Evolutionary conservation across 2,888 invertebrate genomes (phyloP).

Genomic region (Malthinus flaveolus): DNA sequence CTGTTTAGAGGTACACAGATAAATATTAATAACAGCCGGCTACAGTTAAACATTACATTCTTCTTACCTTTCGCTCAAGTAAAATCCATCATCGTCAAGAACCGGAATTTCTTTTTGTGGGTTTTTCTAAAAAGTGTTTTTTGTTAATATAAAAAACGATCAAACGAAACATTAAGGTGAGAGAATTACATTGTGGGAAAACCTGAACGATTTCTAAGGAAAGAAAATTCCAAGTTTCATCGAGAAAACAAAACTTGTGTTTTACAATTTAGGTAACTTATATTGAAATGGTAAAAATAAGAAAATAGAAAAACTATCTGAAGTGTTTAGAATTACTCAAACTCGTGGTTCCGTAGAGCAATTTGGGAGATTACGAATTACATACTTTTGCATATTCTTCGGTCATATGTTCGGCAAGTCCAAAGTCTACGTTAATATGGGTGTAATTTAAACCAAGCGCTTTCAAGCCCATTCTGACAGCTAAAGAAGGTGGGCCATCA

Average conservation of each 20-base stretch:
- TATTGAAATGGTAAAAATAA: too few species aligned
- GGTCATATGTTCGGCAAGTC: conserved; percentile 74
- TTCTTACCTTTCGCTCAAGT: conserved; percentile 70
- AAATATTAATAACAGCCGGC: too few species aligned
- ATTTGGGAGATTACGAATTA: not conserved
- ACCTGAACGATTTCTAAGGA: too few species aligned
- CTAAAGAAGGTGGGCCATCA: conserved; percentile 78
- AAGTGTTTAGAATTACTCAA: too few species aligned
- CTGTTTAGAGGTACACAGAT: too few species aligned
- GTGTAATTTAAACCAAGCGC: conserved; percentile 67
- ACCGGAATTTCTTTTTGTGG: conserved; percentile 80
- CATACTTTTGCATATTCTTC: conserved; percentile 68
- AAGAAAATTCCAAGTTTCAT: too few species aligned
- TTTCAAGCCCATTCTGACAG: conserved; percentile 70
- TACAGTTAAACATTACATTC: too few species aligned
- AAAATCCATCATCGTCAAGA: conserved; percentile 78
- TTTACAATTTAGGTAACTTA: too few species aligned
- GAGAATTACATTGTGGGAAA: too few species aligned
- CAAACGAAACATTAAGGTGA: too few species aligned
- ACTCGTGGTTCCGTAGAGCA: not conserved
- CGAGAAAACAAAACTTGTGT: not conserved
- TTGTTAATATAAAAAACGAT: not conserved
- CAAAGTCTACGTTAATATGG: conserved; percentile 69
- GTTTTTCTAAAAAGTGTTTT: conserved; percentile 63
- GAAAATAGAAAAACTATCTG: too few species aligned